Base-by-base conservation (phyloP, 2,888 invertebrate genomes). In the Oligia fasciuncula region DNA sequence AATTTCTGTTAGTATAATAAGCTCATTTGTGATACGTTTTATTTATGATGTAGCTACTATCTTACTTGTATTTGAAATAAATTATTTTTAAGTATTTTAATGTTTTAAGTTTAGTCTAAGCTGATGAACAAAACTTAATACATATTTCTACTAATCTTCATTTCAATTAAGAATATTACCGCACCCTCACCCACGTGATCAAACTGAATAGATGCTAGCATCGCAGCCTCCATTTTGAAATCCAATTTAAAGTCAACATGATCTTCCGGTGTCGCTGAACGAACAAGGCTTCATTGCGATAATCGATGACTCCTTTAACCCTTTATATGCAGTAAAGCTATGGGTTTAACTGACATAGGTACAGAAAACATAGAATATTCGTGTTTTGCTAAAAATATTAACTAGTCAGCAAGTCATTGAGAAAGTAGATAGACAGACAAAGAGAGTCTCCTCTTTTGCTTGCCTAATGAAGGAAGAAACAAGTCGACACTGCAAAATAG, bases 201-300 rank as follows among this genome's bases (percentile, higher is more conserved):
- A 54, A 35, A 46, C 17, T n/a, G 5, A n/a, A 73, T 49, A 35
- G 35, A 35, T 29, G 4, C 23, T 62, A 51, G 35, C 46, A 57
- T n/a, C 11, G 35, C 19, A 57, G 11, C 40, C 17, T 49, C n/a
- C 29, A 78, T 66, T 70, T 54, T 29, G 14, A 43, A 46, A 78
- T 78, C 49, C 35, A 70, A 65, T 79, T 79, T 49, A 66, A 66
- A 17, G 57, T 66, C 70, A 79, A 71, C 51, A 46, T 35, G 9
- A 46, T 35, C n/a, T 29, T 43, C 23, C 29, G 2, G 2, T 49
- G 23, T 54, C n/a, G 35, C 23, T 63, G 23, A 49, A 54, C 13
- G n/a, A 68, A 65, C 17, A 51, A 68, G 23, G 11, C n/a, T 62
- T 17, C 0, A 17, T 23, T 76, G 23, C 40, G 17, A 17, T 76